Base-by-base conservation (phyloP, 1,140 invertebrate genomes). In the Papilio aristodemus region DNA sequence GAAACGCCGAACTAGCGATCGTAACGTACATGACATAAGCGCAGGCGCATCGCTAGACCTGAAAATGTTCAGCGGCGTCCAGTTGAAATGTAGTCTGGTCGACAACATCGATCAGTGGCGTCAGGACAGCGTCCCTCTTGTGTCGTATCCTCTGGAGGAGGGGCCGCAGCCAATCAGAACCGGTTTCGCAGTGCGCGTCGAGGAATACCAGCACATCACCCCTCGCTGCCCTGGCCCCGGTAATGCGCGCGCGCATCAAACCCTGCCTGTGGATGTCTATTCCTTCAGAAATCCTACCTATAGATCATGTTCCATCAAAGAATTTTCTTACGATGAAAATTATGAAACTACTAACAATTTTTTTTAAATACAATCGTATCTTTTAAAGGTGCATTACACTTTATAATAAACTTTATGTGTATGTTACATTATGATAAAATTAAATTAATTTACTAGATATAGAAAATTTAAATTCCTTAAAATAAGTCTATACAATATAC, bases 101-200 rank as follows among this genome's bases (percentile, higher is more conserved):
- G 73, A 99, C 96, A 9, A 97, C 96, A 91, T 99, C 98, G 74
- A 99, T 98, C 62, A 98, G 96, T 2, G 98, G 98, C 77, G 97
- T 97, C 38, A 98, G 85, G 11, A 98, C 97, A 11, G 95, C 94
- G 14, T 93, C 94, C 1, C 93, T 89, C 43, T 97, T 96, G 73
- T 97, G 94, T 82, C 95, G 94, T 71, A 98, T 96, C 70, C 97
- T 92, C 72, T 95, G 93, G 50, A 99, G 89, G 54, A 99, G 86
- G 3, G 98, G 98, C 84, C 98, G 95, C 67, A 98, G 92, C 97
- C 97, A 98, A 79, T 95, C 93, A 60, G 92, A 80, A 69, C 94
- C 95, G n/a, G 94, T 94, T 93, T 99, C 98, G 92, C 97, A 98
- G 88, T 99, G 98, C n/a, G 97, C 97, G 92, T 99, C 98, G 39